phyloP scores from a whole-genome alignment of 2,797 vertebrate species.

The Halcyon smyrnensis region DNA sequence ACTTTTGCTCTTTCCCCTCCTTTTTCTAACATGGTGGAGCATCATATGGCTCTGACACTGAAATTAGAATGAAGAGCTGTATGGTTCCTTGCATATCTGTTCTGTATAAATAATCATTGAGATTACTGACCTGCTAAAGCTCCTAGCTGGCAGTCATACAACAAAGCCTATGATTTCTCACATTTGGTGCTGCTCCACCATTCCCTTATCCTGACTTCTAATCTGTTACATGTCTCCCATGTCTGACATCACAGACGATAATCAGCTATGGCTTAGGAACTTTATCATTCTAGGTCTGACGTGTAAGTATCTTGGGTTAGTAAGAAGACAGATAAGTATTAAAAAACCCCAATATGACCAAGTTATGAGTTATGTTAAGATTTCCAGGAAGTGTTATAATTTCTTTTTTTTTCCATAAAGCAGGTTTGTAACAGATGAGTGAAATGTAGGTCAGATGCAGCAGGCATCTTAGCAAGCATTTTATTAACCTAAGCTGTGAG shows the following conservation, averaged over 20 bases:
- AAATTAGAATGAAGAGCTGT: not conserved
- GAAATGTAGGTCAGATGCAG: conserved; percentile 70
- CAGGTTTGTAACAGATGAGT: conserved; percentile 69
- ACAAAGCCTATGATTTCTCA: conserved; percentile 21
- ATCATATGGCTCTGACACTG: not conserved
- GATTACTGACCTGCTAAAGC: conserved; percentile 5
- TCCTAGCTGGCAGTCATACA: not conserved
- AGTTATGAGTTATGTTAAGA: not conserved
- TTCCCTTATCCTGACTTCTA: conserved; percentile 2
- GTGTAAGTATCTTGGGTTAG: not conserved
- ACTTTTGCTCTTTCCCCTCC: not conserved
- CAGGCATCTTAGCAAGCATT: conserved; percentile 43
- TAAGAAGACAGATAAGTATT: conserved; percentile 18
- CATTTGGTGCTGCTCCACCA: not conserved
- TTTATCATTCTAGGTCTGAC: not conserved
- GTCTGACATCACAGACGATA: conserved; percentile 28
- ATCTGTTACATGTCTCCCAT: not conserved
- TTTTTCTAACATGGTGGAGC: not conserved
- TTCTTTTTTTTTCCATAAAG: conserved; percentile 48
- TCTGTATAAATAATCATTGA: conserved; percentile 26
- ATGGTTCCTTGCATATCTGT: conserved; percentile 13
- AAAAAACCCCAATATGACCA: not conserved
- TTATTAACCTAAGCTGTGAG: not conserved
- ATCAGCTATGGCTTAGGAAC: conserved; percentile 24
- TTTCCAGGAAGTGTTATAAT: conserved; percentile 19